Conservation (phyloP, 1,140 invertebrate genomes). For the Drosophila seguyi region DNA sequence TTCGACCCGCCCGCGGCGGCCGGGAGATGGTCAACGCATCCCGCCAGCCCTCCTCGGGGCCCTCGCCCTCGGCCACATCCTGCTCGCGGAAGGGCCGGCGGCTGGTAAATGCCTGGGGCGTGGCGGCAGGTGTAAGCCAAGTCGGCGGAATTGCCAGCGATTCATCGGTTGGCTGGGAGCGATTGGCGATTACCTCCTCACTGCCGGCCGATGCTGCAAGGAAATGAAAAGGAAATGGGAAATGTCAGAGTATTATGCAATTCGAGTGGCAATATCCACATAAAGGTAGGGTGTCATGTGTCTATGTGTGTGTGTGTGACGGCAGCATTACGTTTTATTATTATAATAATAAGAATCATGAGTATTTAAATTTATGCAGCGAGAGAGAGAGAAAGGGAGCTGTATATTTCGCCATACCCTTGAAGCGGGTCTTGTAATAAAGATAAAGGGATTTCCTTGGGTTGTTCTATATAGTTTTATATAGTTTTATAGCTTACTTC, state of each 20-base stretch:
- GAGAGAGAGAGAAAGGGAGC: conserved; percentile 21
- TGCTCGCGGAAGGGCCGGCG: conserved; percentile 22
- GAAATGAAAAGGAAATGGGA: conserved; percentile 39
- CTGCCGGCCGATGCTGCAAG: conserved; percentile 38
- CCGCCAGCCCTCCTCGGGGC: conserved; percentile 1
- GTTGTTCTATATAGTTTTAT: background rate
- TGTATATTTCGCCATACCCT: conserved; percentile 9
- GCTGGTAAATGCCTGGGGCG: conserved; percentile 8
- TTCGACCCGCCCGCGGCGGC: conserved; percentile 39
- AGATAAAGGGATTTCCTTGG: background rate
- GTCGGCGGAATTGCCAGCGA: background rate
- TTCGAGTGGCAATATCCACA: background rate
- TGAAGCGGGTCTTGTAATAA: background rate
- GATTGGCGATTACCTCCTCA: conserved; percentile 28
- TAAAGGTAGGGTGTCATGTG: background rate
- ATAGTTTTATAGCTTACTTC: background rate
- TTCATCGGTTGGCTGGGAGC: conserved; percentile 5
- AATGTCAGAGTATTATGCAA: conserved; percentile 18
- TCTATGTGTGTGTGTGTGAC: background rate
- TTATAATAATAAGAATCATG: conserved; percentile 61
- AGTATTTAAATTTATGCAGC: conserved; percentile 69
- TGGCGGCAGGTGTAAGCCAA: background rate
- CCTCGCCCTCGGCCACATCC: conserved; percentile 30
- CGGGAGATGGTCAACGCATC: conserved; percentile 37
- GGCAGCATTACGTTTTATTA: conserved; percentile 48